Evolutionary conservation across 2,888 invertebrate genomes (phyloP).

Genomic region (Sussaba pulchella): DNA sequence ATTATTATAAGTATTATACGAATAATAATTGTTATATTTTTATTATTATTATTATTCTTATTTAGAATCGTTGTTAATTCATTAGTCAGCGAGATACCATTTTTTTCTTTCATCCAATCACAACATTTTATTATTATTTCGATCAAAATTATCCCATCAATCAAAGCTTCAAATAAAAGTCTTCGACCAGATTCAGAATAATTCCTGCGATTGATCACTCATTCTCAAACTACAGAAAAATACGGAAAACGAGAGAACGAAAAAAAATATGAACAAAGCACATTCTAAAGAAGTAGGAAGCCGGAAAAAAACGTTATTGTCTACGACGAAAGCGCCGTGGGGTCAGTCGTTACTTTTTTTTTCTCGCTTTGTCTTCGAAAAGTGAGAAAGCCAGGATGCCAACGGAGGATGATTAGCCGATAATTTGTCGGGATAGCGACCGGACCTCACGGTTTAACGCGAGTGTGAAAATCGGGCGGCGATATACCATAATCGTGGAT

Average conservation of each 20-base stretch:
- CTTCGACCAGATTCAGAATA: too few species aligned
- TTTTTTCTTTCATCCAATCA: too few species aligned
- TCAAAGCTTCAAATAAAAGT: too few species aligned
- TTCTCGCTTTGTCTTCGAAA: not conserved
- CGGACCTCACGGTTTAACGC: constrained; percentile 63
- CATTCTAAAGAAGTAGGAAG: not conserved
- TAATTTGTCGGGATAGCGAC: constrained; percentile 62
- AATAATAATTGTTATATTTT: too few species aligned
- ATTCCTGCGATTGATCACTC: constrained; percentile 18
- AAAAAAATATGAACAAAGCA: constrained; percentile 13
- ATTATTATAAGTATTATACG: too few species aligned
- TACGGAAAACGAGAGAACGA: not conserved
- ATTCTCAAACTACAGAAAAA: not conserved
- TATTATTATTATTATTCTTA: too few species aligned
- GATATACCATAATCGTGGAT: constrained; percentile 58
- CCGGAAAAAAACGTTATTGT: not conserved
- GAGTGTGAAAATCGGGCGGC: constrained; percentile 57
- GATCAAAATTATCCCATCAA: not conserved
- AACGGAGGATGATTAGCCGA: constrained; percentile 64
- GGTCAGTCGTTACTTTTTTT: constrained; percentile 25
- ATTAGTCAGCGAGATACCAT: too few species aligned
- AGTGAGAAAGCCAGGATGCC: constrained; percentile 44
- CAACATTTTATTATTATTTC: too few species aligned
- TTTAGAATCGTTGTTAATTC: too few species aligned
- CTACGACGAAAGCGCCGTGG: constrained; percentile 9